phyloP scores from a whole-genome alignment of 2,797 vertebrate species.

The Hyperoplus immaculatus region DNA sequence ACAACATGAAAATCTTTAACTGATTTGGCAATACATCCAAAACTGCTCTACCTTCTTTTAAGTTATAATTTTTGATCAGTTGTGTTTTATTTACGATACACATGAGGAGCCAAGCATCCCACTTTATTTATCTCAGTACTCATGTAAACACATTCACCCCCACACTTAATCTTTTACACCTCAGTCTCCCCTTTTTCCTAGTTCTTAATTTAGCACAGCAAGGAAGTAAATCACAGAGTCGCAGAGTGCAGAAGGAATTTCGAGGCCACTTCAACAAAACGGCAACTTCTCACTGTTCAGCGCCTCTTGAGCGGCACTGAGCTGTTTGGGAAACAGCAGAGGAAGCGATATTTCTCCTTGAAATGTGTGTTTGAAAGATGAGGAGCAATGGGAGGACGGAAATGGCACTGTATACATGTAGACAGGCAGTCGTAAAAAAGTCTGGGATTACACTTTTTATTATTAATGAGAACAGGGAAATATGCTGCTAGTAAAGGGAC shows the following conservation, averaged over 20 bases:
- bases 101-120: not conserved
- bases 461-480: conserved; percentile 31
- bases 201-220: conserved; percentile 64
- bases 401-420: conserved; percentile 16
- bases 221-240: conserved; percentile 62
- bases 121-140: conserved; percentile 25
- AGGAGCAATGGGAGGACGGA: conserved; percentile 21
- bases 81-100: not conserved
- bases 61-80: not conserved
- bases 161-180: conserved; percentile 43
- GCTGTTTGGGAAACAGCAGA: conserved; percentile 37
- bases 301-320: conserved; percentile 52
- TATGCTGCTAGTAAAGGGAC: not conserved
- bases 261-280: conserved; percentile 67
- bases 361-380: conserved; percentile 44
- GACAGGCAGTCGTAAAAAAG: conserved; percentile 16
- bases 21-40: not conserved
- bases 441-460: conserved; percentile 29
- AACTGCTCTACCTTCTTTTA: not conserved
- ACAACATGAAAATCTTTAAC: not conserved
- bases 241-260: conserved; percentile 69
- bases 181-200: conserved; percentile 11
- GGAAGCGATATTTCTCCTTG: conserved; percentile 48
- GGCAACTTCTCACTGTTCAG: conserved; percentile 44
- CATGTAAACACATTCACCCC: not conserved